Evolutionary conservation across 2,797 vertebrate genomes (phyloP).

Genomic region (Allobates femoralis): DNA sequence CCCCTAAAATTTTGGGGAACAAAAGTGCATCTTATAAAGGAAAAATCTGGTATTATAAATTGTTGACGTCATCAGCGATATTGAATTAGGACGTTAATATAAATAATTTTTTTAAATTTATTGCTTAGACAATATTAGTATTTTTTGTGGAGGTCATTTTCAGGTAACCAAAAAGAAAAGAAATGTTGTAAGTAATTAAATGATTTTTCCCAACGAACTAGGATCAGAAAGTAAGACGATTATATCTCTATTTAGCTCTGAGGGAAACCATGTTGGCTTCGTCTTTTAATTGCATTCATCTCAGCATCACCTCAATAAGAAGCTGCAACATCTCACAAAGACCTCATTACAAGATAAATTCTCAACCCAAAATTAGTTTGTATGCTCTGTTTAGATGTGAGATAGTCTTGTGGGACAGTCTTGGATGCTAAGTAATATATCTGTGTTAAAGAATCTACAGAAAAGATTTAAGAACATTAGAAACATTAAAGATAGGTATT

Average conservation of each 20-base stretch:
- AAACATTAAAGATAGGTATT: neutral
- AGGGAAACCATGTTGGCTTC: constrained; percentile 12
- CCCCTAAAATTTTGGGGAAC: too few species aligned
- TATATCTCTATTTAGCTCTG: constrained; percentile 13
- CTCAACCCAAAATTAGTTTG: neutral
- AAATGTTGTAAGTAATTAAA: neutral
- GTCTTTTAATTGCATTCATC: constrained; percentile 31
- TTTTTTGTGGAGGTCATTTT: neutral
- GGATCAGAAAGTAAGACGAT: constrained; percentile 20
- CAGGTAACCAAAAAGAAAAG: neutral
- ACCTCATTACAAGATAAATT: constrained; percentile 25
- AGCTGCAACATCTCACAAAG: constrained; percentile 13
- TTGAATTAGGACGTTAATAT: too few species aligned
- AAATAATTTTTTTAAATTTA: too few species aligned
- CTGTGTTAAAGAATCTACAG: neutral
- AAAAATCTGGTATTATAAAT: too few species aligned
- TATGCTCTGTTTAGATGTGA: neutral
- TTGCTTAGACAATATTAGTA: too few species aligned
- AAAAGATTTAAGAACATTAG: neutral
- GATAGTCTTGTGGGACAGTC: neutral
- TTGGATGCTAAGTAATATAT: neutral
- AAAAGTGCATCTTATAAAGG: too few species aligned
- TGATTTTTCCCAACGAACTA: neutral
- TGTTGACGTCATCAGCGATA: too few species aligned
- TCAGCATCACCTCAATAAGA: constrained; percentile 38